Evolutionary conservation across 2,888 invertebrate species (phyloP).

Genomic region (Strigamia maritima): DNA sequence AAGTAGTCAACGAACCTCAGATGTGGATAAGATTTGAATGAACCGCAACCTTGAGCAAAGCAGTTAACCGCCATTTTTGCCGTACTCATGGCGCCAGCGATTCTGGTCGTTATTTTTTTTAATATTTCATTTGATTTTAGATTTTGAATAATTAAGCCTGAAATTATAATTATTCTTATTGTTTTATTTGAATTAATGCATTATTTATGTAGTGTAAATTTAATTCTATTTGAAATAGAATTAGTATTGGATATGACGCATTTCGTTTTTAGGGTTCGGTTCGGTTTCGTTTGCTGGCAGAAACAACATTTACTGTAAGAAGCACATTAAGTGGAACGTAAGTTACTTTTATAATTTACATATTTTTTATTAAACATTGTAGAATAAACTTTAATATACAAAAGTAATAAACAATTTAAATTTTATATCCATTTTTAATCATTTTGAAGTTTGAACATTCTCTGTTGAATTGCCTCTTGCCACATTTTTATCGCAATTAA

Average conservation of each 20-base stretch:
- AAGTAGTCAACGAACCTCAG: conserved; percentile 12
- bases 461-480: neutral
- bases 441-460: neutral
- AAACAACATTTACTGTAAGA: too few relatives aligned
- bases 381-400: neutral
- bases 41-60: conserved; percentile 12
- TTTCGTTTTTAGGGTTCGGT: too few relatives aligned
- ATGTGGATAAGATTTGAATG: neutral
- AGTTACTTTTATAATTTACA: too few relatives aligned
- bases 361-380: too few relatives aligned
- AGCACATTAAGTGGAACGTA: too few relatives aligned
- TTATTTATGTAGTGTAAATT: too few relatives aligned
- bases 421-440: neutral
- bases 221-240: too few relatives aligned
- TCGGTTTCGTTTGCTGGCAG: too few relatives aligned
- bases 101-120: neutral
- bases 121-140: neutral
- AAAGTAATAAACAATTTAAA: neutral
- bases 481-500: neutral
- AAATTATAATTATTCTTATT: neutral
- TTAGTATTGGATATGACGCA: too few relatives aligned
- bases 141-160: neutral
- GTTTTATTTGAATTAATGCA: too few relatives aligned
- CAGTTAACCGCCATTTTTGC: conserved; percentile 20
- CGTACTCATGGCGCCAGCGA: neutral